Evolutionary conservation across 2,888 invertebrate species (phyloP).

Genomic region (Alloplasta piceator): DNA sequence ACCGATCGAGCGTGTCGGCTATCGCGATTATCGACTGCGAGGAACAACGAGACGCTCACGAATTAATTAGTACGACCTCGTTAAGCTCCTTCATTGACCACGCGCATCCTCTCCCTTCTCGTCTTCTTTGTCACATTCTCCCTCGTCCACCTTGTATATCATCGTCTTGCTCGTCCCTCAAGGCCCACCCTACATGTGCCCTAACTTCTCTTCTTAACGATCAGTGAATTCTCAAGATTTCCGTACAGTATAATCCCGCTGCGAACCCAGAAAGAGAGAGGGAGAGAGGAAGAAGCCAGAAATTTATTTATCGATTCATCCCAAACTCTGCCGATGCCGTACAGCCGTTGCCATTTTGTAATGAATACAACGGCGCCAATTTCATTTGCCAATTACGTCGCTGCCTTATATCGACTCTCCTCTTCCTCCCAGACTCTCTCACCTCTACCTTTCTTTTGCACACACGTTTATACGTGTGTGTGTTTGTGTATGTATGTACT

Average conservation of each 20-base stretch:
- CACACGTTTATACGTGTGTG: neutral
- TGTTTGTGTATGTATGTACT: neutral
- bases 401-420: slow-evolving; percentile 50
- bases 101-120: slow-evolving; percentile 20
- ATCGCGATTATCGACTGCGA: slow-evolving; percentile 55
- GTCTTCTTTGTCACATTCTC: slow-evolving; percentile 20
- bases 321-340: neutral
- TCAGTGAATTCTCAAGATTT: slow-evolving; percentile 66
- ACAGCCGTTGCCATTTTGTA: slow-evolving; percentile 40
- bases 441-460: slow-evolving; percentile 35
- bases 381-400: slow-evolving; percentile 62
- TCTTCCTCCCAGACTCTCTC: slow-evolving; percentile 29
- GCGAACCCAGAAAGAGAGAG: neutral
- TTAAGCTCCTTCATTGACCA: slow-evolving; percentile 58
- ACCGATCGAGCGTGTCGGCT: slow-evolving; percentile 57
- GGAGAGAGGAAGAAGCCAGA: slow-evolving; percentile 5
- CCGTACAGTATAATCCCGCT: slow-evolving; percentile 9
- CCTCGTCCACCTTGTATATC: slow-evolving; percentile 8
- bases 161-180: neutral
- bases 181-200: slow-evolving; percentile 22
- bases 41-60: slow-evolving; percentile 59
- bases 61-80: slow-evolving; percentile 69
- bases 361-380: slow-evolving; percentile 30
- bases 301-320: slow-evolving; percentile 69
- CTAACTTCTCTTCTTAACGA: slow-evolving; percentile 42